Base-by-base conservation (phyloP, 2,797 vertebrate species). In the Megalops cyprinoides region DNA sequence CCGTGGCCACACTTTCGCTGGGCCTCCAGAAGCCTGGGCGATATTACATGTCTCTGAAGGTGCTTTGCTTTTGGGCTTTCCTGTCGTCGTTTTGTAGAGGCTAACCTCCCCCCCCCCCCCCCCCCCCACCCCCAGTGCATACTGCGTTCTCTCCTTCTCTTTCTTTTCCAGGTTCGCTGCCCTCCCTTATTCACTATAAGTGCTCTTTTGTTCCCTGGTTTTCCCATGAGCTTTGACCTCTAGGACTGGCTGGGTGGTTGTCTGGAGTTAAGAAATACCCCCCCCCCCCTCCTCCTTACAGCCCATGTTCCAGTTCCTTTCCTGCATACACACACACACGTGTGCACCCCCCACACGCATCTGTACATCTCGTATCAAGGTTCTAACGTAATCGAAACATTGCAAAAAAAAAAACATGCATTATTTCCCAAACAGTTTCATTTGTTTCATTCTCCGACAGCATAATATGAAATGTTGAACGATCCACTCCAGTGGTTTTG, bases 171-270 rank as follows among this genome's bases (percentile, higher is more conserved):
- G 31, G 4, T 75, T 48, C 20, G 37, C 55, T 74, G 79, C 73
- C 58, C 79, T 37, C 79, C 78, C 60, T 49, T 44, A 49, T 62
- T 80, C 25, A 39, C 28, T 60, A 80, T 78, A 79, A 82, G 58
- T 79, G 75, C 51, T 85, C 86, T 85, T 89, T 90, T 89, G 89
- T 90, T 88, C 71, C 48, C 56, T 78, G 34, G 78, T 83, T 86
- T 89, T 89, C 87, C 87, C 89, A 89, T 89, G 85, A 84, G 85
- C 87, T 83, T 79, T 87, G 83, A 82, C 87, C 83, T 82, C 73
- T 42, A 56, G 74, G 82, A 83, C 85, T 81, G 82, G 83, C 79
- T 81, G 84, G 87, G 73, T 86, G 85, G 76, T 83, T 76, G 73
- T 84, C 83, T 82, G 81, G 76, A 82, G 84, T 79, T 78, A 60